Base-by-base conservation (phyloP, 2,888 invertebrate genomes). In the Mythimna loreyi region DNA sequence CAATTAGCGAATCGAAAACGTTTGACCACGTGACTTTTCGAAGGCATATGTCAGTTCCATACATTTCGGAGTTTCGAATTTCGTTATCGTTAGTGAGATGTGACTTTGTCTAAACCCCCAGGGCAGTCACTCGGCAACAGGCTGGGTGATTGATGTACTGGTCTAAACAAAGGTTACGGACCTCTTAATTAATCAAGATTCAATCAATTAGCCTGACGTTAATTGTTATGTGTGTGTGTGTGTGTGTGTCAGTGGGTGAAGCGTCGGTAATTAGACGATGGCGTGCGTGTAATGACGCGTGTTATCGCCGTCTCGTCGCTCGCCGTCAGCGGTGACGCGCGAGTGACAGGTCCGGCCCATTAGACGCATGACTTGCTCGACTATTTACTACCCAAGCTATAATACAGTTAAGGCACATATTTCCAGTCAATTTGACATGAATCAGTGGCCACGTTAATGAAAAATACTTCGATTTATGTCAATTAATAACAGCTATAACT, bases 201-300 rank as follows among this genome's bases (percentile, higher is more conserved):
- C 43, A 45, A 40, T 40, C 16, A 40, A 40, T 40, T 40, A 19
- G 6, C 5, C 16, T 40, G 40, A 40, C 40, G 40, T 40, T 40
- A 40, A 40, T 16, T 19, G n/a, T n/a, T n/a, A n/a, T n/a, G n/a
- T 16, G 5, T 40, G 16, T 16, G 5, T 40, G 40, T 40, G n/a
- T 45, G n/a, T 45, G 43, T 7, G 5, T 43, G 19, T 43, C 43
- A n/a, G n/a, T n/a, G 43, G 43, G 43, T n/a, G 43, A 7, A 7
- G 43, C 19, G 43, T 45, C 43, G 43, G 8, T 45, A 45, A 45
- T 45, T n/a, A 45, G 36, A 23, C 30, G 57, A 40, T 62, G 45
- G 63, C 71, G 72, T 72, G 63, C 36, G 45, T 19, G 43, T 63
- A 63, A 72, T 62, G 71, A 50, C n/a, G 61, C 33, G 59, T 45